Percentiles rank a stretch among this genome's conserved stretches.
These are phyloP conservation scores for Australoheros facetus DNA, from an alignment of 2,797 vertebrate species.

Conservation along the genomic window DNA sequence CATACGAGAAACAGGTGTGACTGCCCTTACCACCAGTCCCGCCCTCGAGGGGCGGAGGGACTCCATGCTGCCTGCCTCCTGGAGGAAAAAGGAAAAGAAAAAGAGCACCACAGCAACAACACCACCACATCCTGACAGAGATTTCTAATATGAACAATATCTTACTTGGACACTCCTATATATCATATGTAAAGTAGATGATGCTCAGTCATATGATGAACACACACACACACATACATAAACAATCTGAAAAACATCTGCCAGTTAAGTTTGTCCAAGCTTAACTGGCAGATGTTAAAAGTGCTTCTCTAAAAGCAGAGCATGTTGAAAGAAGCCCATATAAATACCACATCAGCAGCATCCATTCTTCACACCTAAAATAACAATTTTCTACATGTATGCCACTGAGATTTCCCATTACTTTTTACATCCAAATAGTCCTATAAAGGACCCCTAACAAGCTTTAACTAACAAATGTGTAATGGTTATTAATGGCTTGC, in stretches of 20 bases:
- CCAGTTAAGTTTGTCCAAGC: background rate
- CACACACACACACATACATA: background rate
- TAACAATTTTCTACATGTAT: slow-evolving; percentile 1
- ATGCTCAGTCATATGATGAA: background rate
- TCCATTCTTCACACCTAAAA: slow-evolving; percentile 41
- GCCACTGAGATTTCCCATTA: slow-evolving; percentile 4
- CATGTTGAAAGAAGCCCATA: slow-evolving; percentile 30
- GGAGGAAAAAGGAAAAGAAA: too few relatives aligned
- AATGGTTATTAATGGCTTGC: slow-evolving; percentile 40
- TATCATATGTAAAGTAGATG: background rate
- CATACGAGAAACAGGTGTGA: too few relatives aligned
- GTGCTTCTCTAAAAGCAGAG: slow-evolving; percentile 15
- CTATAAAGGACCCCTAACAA: slow-evolving; percentile 24
- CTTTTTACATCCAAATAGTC: background rate
- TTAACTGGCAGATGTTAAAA: slow-evolving; percentile 25
- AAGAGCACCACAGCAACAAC: too few relatives aligned
- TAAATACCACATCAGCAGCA: slow-evolving; percentile 34
- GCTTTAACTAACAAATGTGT: slow-evolving; percentile 20
- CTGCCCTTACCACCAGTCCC: too few relatives aligned
- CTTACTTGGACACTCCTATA: background rate
- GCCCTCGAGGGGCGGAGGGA: too few relatives aligned
- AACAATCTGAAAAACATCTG: slow-evolving; percentile 6
- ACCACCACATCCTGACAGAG: background rate
- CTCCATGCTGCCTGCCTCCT: too few relatives aligned
- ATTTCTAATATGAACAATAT: background rate